Evolutionary conservation across 1,140 invertebrate species (phyloP).

Genomic region (Brachionus calyciflorus): DNA sequence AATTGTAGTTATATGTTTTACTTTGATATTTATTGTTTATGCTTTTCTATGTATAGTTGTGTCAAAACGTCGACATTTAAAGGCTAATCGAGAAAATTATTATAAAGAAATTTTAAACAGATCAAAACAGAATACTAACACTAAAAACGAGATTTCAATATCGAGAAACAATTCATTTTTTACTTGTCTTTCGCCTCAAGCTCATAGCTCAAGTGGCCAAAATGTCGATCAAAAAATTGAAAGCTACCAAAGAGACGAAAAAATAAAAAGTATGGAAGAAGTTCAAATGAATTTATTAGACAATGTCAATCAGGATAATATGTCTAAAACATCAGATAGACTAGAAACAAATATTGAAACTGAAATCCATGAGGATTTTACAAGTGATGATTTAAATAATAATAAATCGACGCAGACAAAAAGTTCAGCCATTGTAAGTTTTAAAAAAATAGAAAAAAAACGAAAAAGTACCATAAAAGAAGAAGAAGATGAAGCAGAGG

Average conservation of each 20-base stretch:
- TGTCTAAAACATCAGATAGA: not conserved
- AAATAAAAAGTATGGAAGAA: no score
- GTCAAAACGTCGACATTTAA: conserved; percentile 17
- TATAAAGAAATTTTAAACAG: conserved; percentile 29
- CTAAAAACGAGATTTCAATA: not conserved
- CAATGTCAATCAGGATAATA: not conserved
- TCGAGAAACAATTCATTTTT: conserved; percentile 27
- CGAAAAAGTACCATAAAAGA: not conserved
- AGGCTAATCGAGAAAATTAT: conserved; percentile 27
- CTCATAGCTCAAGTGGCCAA: not conserved
- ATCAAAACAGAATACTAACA: conserved; percentile 11
- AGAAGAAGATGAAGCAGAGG: not conserved
- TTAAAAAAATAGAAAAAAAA: not conserved
- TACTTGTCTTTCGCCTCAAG: not conserved
- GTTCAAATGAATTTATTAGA: not conserved
- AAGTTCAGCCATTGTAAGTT: not conserved
- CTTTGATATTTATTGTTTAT: conserved; percentile 39
- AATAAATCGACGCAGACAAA: conserved; percentile 23
- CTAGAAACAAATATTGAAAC: not conserved
- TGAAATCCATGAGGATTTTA: not conserved
- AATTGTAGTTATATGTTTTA: conserved; percentile 36
- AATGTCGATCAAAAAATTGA: no score
- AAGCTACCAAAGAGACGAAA: no score
- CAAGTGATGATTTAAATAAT: not conserved
- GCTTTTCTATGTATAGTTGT: conserved; percentile 25